Base-by-base conservation (phyloP, 2,113 vertebrate genomes). In the Varanus salvator region DNA sequence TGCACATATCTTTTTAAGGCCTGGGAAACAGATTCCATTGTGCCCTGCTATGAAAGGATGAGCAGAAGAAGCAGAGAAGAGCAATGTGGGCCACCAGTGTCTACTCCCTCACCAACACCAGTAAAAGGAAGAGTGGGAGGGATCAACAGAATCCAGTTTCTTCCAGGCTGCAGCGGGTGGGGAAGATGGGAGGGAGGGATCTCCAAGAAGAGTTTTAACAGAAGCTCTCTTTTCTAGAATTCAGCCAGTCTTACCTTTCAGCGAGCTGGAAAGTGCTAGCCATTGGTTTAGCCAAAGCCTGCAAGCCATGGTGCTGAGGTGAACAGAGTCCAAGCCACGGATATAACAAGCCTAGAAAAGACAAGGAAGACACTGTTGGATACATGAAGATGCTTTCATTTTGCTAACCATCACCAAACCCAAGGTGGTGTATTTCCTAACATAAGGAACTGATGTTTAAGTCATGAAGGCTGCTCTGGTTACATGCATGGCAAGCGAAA, bases 281-380 rank as follows among this genome's bases (percentile, higher is more conserved):
- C 99, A 99, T 86, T 97, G 98, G 85, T 95, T 94, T 91, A 99
- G 96, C 99, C 99, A 99, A 31, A 96, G 97, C 0, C 93, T 94
- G 93, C 98, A 99, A 92, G 97, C 96, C 0, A 94, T 84, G 31
- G 90, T 12, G 60, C 88, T 92, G 3, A 99, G 92, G 11, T 69
- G 87, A 0, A 97, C 93, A 29, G 97, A 95, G 92, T 98, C 96
- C 19, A 99, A 95, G 0, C 99, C 99, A 7, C 99, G 97, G 15
- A 98, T 72, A 69, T 98, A 99, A 94, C 99, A 99, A 31, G 98
- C 99, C 99, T 99, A 92, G 3, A 83, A 87, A 87, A 89, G 15
- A 86, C 21, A 92, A 86, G 21, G 14, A 31, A 1, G 0, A 0
- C 27, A 1, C 0, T 0, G 0, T 0, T 0, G 15, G 17, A 57